A percentile compares a stretch with the other conserved stretches of the same genome.
phyloP scores from a whole-genome alignment of 2,113 vertebrate genomes.

The Lampris incognitus region DNA sequence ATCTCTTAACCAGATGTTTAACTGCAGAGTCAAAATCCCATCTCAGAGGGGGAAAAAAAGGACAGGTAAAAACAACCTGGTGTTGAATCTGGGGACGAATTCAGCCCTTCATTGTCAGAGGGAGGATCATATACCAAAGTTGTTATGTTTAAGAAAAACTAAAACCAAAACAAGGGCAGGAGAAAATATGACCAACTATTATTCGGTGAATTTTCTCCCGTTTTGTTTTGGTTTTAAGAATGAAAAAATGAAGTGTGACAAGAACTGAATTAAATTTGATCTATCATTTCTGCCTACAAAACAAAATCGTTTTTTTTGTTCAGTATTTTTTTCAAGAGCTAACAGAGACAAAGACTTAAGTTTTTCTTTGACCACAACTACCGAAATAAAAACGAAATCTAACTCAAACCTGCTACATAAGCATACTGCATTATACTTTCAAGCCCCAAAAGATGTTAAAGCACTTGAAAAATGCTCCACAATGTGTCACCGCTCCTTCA shows the following conservation, averaged over 20 bases:
- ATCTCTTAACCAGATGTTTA: constrained; percentile 64
- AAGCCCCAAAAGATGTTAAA: not conserved
- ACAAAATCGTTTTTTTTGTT: no score
- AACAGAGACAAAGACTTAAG: no score
- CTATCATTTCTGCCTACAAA: no score
- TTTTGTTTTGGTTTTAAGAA: no score
- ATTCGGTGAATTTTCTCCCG: no score
- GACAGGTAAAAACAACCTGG: constrained; percentile 26
- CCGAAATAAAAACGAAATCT: not conserved
- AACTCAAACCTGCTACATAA: not conserved
- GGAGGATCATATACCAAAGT: not conserved
- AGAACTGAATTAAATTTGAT: no score
- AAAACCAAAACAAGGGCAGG: no score
- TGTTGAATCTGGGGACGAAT: constrained; percentile 25
- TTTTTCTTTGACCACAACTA: no score
- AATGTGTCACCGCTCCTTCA: not conserved
- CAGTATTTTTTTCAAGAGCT: no score
- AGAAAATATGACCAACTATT: no score
- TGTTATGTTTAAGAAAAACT: no score
- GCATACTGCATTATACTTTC: not conserved
- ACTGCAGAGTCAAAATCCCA: constrained; percentile 52
- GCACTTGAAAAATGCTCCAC: not conserved
- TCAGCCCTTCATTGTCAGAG: not conserved
- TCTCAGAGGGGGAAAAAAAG: constrained; percentile 7
- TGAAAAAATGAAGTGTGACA: no score